Base-by-base conservation (phyloP, 2,888 invertebrate species). In the Amorpha juglandis region DNA sequence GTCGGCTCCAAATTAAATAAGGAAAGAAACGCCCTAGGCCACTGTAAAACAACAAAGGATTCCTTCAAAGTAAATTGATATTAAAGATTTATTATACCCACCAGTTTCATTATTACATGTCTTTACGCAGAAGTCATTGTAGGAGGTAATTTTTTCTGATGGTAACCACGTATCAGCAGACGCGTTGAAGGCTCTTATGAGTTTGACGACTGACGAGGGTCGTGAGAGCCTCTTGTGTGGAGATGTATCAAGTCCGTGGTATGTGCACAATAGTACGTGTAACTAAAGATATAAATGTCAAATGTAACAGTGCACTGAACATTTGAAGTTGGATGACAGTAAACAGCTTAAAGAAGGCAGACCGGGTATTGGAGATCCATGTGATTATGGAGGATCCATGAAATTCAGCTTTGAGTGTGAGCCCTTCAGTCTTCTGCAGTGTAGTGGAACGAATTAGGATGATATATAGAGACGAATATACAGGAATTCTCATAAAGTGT, bases 211-310 rank as follows among this genome's bases (percentile, higher is more conserved):
- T 58, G 38, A 42, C 42, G 42, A 58, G 58, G 58, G 58, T 58
- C 19, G 58, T 58, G 42, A 38, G 58, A 42, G 42, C 42, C 55
- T 42, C 16, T 58, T 19, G 42, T 35, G 55, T 55, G 55, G 35
- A 55, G 35, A 38, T 42, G 58, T 58, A 42, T 58, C 58, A 38
- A 58, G 19, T 64, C 42, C 6, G 19, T 38, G 19, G 16, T 38
- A 71, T 62, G 53, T 67, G 63, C 63, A 67, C 63, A 66, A 67
- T 38, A 38, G 9, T 45, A 14, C 45, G 45, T 14, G 1, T 45
- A 45, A 45, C 0, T 45, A 45, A 12, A 45, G 45, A 7, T 45
- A 45, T 45, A 12, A 45, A 45, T 14, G 38, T 9, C 9, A 1
- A 38, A n/a, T n/a, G n/a, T n/a, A n/a, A n/a, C n/a, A n/a, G n/a